Conservation (phyloP, 2,113 vertebrate species). For the Anguilla japonica region DNA sequence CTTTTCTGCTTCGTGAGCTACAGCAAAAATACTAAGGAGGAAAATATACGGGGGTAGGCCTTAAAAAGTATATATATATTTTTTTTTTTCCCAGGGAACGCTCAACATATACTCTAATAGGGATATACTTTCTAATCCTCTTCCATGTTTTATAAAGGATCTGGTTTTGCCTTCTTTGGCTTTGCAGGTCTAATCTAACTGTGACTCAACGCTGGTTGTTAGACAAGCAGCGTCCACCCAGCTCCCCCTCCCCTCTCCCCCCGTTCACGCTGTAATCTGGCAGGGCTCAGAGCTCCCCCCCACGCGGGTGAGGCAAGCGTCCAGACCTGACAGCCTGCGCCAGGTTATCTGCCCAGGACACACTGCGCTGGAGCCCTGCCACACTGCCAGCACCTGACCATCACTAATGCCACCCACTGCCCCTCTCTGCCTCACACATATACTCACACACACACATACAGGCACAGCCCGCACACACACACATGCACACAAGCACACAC, state of each 20-base stretch:
- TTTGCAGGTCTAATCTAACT: conserved; percentile 72
- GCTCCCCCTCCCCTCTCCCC: neutral
- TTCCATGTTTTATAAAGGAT: conserved; percentile 59
- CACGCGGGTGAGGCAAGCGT: conserved; percentile 49
- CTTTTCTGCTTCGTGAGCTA: neutral
- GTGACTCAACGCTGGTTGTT: conserved; percentile 60
- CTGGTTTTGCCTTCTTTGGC: conserved; percentile 57
- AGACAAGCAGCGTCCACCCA: conserved; percentile 50
- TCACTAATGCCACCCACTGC: conserved; percentile 33
- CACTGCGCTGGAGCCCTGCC: conserved; percentile 39
- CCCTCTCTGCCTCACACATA: conserved; percentile 39
- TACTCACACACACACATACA: neutral
- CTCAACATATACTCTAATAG: conserved; percentile 61
- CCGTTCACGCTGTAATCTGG: conserved; percentile 56
- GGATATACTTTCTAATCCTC: conserved; percentile 69
- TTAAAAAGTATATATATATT: conserved; percentile 42
- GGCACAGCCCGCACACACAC: too few relatives aligned
- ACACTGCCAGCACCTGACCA: neutral
- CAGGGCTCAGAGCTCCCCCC: conserved; percentile 43
- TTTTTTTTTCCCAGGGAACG: conserved; percentile 55
- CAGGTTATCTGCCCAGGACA: conserved; percentile 60
- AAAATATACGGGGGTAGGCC: conserved; percentile 52
- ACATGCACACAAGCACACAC: too few relatives aligned
- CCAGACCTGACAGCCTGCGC: conserved; percentile 35
- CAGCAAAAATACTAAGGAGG: conserved; percentile 17